phyloP scores from a whole-genome alignment of 2,797 vertebrate species.

The Schizopygopsis pylzovi region DNA sequence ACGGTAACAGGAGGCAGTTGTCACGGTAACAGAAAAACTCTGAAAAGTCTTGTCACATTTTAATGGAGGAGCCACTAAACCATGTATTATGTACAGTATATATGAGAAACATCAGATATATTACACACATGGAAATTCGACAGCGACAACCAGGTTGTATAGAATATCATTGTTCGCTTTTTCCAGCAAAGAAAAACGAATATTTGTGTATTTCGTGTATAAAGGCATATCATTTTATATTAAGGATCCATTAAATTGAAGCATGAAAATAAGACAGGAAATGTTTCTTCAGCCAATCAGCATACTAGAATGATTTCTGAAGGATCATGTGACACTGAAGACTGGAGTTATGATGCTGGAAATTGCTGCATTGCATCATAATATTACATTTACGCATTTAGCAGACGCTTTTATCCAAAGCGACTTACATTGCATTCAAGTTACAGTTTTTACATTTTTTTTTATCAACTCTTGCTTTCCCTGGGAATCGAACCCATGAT shows the following conservation, averaged over 20 bases:
- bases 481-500: too few species aligned
- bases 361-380: background rate
- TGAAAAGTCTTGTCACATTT: constrained; percentile 49
- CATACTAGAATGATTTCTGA: background rate
- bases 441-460: too few species aligned
- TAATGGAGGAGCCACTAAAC: constrained; percentile 47
- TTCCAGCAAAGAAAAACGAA: background rate
- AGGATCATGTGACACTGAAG: constrained; percentile 7
- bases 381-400: too few species aligned
- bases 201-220: background rate
- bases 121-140: background rate
- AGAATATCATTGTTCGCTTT: background rate
- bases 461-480: too few species aligned
- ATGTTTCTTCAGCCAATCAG: too few species aligned
- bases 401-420: too few species aligned
- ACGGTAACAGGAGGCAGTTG: constrained; percentile 61
- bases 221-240: background rate
- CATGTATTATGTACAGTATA: constrained; percentile 40
- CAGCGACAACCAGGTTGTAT: background rate
- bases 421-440: too few species aligned
- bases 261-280: background rate
- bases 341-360: background rate
- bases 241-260: background rate
- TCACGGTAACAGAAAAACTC: constrained; percentile 61
- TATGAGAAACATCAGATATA: background rate